phyloP scores from a whole-genome alignment of 2,888 invertebrate genomes.

The Tetanocera ferruginea region DNA sequence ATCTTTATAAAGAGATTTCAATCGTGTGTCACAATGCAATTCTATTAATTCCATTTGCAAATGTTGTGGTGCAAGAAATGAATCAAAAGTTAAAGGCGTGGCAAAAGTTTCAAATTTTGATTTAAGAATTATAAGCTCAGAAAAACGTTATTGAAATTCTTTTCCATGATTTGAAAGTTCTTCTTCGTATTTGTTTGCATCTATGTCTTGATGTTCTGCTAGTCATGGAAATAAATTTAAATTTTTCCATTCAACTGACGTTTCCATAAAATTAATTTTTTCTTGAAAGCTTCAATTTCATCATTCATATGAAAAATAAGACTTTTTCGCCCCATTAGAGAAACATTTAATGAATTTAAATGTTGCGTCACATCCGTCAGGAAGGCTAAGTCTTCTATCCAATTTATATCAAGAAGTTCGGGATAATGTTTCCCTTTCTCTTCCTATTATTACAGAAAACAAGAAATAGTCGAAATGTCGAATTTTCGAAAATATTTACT shows the following conservation, averaged over 20 bases:
- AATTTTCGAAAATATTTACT: too few species aligned
- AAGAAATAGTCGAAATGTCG: too few species aligned
- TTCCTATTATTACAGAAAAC: too few species aligned
- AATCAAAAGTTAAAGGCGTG: background rate
- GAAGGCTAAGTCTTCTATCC: background rate
- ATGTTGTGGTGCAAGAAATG: background rate
- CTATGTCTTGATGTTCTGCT: background rate
- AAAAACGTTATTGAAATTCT: background rate
- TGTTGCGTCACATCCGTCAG: background rate
- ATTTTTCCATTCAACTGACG: background rate
- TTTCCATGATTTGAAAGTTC: background rate
- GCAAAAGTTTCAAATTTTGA: background rate
- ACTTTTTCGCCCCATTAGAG: background rate
- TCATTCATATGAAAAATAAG: background rate
- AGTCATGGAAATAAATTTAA: background rate
- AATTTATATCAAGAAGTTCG: background rate
- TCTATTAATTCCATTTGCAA: background rate
- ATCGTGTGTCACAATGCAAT: background rate
- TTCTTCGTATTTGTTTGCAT: background rate
- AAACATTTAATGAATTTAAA: background rate
- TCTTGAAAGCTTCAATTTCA: background rate
- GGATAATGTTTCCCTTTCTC: background rate
- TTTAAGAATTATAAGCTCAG: background rate
- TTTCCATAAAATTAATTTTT: background rate
- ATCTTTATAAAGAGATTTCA: background rate